phyloP scores from a whole-genome alignment of 2,888 invertebrate species.

The Dryobota labecula region DNA sequence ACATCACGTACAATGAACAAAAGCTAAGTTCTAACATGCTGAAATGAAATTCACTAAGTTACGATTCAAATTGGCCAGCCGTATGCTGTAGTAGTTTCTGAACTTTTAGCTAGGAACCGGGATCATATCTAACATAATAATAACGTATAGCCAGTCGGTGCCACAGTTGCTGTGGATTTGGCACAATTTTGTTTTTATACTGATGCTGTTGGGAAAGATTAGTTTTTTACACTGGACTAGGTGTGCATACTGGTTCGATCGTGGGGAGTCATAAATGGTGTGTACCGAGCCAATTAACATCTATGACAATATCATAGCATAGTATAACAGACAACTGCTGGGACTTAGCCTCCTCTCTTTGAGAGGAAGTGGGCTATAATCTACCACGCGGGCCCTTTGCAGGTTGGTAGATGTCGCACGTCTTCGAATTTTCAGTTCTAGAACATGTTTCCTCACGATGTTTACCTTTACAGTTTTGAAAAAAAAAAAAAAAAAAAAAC shows the following conservation, averaged over 20 bases:
- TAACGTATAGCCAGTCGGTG: conserved; percentile 26
- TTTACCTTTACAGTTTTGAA: no score
- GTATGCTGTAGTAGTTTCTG: conserved; percentile 58
- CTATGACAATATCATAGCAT: no score
- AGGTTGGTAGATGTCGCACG: no score
- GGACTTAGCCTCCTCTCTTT: no score
- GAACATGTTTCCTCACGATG: no score
- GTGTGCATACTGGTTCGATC: neutral
- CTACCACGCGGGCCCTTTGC: no score
- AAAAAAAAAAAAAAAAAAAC: no score
- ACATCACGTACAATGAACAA: conserved; percentile 60
- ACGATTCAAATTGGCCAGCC: conserved; percentile 66
- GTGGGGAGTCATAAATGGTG: neutral
- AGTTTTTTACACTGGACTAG: neutral
- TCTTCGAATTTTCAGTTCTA: no score
- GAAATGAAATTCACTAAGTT: conserved; percentile 69
- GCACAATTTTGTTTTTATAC: conserved; percentile 28
- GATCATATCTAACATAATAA: conserved; percentile 60
- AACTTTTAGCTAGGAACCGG: conserved; percentile 60
- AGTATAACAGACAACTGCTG: no score
- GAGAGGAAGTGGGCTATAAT: no score
- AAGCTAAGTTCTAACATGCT: conserved; percentile 65
- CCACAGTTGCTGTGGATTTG: conserved; percentile 43
- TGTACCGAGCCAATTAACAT: neutral
- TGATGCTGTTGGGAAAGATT: neutral